Evolutionary conservation across 1,140 invertebrate genomes (phyloP).

Genomic region (Nasonia vitripennis): DNA sequence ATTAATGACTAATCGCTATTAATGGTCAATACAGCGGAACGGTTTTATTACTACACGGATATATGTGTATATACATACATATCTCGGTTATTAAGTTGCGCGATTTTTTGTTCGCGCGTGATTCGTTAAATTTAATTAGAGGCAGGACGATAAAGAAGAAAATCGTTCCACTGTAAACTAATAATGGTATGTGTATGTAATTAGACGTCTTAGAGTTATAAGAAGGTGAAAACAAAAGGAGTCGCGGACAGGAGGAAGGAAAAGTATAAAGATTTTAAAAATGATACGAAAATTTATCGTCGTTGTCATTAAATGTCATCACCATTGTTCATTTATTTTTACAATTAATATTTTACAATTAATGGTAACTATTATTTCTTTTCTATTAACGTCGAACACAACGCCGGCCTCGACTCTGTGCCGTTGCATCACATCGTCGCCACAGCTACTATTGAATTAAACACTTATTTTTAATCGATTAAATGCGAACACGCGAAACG

Average conservation of each 20-base stretch:
- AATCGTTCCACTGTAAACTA: conserved; percentile 52
- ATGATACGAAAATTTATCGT: conserved; percentile 47
- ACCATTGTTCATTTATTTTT: conserved; percentile 46
- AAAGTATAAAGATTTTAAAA: conserved; percentile 47
- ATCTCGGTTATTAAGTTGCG: not conserved
- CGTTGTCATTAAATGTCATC: conserved; percentile 33
- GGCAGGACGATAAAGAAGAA: not conserved
- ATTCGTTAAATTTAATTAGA: conserved; percentile 4
- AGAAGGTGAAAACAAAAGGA: conserved; percentile 57
- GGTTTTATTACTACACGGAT: conserved; percentile 23
- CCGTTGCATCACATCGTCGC: not conserved
- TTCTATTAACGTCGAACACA: conserved; percentile 8
- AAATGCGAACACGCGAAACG: not conserved
- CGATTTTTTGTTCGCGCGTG: conserved; percentile 1
- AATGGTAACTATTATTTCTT: conserved; percentile 41
- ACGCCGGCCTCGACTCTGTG: not conserved
- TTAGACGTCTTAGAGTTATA: conserved; percentile 67
- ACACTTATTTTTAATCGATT: conserved; percentile 20
- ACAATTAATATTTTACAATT: conserved; percentile 43
- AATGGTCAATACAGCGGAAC: conserved; percentile 41
- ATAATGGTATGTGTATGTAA: conserved; percentile 69
- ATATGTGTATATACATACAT: not conserved
- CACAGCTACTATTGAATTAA: conserved; percentile 16
- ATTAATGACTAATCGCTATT: conserved; percentile 54
- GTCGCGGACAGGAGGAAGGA: conserved; percentile 51